Conservation (phyloP, 2,113 vertebrate genomes). For the Tetraodon nigroviridis region DNA sequence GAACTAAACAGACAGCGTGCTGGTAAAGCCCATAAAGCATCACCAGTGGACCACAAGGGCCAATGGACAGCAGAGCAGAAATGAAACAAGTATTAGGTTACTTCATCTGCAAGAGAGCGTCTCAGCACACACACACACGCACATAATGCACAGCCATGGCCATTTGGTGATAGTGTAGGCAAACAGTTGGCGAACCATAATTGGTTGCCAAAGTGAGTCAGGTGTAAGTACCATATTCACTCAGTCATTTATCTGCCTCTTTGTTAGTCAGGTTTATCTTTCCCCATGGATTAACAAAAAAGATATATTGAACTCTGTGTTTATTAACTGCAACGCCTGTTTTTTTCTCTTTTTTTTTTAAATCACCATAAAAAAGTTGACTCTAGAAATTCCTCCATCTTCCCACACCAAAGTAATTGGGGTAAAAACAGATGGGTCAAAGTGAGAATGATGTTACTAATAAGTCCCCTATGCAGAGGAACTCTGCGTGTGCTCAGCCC, state of each 20-base stretch:
- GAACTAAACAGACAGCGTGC: conserved; percentile 66
- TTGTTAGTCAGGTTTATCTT: conserved; percentile 17
- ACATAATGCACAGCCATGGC: conserved; percentile 41
- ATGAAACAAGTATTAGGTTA: conserved; percentile 73
- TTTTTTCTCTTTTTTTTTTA: not conserved
- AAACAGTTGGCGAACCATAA: conserved; percentile 54
- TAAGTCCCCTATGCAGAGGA: not conserved
- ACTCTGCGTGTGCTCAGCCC: not conserved
- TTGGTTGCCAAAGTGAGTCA: conserved; percentile 46
- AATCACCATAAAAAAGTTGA: not conserved
- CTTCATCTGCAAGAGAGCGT: conserved; percentile 66
- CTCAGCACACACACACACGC: conserved; percentile 16
- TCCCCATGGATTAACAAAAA: conserved; percentile 9
- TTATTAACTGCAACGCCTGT: not conserved
- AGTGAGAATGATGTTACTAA: not conserved
- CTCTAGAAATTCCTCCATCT: not conserved
- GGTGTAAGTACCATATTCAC: conserved; percentile 41
- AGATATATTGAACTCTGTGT: not conserved
- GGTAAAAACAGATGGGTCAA: not conserved
- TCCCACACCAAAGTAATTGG: not conserved
- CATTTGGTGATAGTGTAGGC: conserved; percentile 58
- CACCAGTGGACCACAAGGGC: conserved; percentile 55
- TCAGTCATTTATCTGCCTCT: conserved; percentile 29
- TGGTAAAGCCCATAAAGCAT: conserved; percentile 72
- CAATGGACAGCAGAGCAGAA: conserved; percentile 60